Evolutionary conservation across 2,888 invertebrate species (phyloP).

Genomic region (Hirtodrosophila duncani): DNA sequence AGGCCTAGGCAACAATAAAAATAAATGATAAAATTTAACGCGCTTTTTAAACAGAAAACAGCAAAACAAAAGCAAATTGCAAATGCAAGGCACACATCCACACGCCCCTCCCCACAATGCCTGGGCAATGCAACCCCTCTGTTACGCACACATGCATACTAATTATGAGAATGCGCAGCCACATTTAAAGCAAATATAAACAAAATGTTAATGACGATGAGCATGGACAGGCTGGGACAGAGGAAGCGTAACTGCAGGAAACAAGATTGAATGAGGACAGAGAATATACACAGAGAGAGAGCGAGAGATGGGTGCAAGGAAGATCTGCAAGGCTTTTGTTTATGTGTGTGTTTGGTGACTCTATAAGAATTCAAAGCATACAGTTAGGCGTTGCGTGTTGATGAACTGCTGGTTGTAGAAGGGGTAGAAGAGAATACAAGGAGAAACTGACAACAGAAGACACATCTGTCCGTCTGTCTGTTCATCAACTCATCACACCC

Average conservation of each 20-base stretch:
- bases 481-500: conserved; percentile 12
- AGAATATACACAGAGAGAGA: neutral
- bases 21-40: conserved; percentile 38
- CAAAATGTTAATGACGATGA: conserved; percentile 43
- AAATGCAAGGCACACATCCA: conserved; percentile 7
- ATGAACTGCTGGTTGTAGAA: conserved; percentile 28
- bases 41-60: conserved; percentile 39
- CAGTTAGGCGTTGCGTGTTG: conserved; percentile 15
- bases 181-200: conserved; percentile 50
- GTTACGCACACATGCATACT: conserved; percentile 35
- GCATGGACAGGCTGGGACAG: conserved; percentile 3
- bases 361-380: conserved; percentile 4
- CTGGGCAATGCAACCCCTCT: neutral
- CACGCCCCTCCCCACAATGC: neutral
- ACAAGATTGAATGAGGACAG: neutral
- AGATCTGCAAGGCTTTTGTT: no score
- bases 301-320: conserved; percentile 11
- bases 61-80: conserved; percentile 38
- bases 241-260: neutral
- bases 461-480: neutral
- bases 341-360: no score
- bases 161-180: conserved; percentile 38
- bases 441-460: neutral
- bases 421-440: no score
- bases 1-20: conserved; percentile 8